Percentiles rank a stretch among this genome's conserved stretches.
phyloP scores from a whole-genome alignment of 2,888 invertebrate species.

The Zootermopsis nevadensis region DNA sequence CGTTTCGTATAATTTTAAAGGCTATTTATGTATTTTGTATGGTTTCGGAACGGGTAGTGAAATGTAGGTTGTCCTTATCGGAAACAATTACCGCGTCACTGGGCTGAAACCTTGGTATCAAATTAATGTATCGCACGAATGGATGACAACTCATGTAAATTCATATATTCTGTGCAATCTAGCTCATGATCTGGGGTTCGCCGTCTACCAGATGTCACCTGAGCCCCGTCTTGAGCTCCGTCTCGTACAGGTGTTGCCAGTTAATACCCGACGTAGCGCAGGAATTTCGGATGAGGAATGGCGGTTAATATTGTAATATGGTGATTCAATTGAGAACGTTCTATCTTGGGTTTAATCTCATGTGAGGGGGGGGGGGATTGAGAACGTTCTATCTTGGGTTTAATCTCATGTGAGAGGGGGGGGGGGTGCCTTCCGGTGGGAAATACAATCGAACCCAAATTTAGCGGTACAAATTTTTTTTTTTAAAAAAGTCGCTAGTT shows the following conservation, averaged over 20 bases:
- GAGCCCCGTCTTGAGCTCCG: slow-evolving; percentile 11
- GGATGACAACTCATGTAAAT: slow-evolving; percentile 42
- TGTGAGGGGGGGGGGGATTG: too few species aligned
- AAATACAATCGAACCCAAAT: too few species aligned
- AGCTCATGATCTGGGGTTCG: not conserved
- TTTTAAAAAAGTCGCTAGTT: too few species aligned
- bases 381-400: too few species aligned
- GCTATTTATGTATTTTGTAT: slow-evolving; percentile 10
- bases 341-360: too few species aligned
- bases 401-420: too few species aligned
- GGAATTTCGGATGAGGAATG: slow-evolving; percentile 17
- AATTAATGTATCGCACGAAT: slow-evolving; percentile 15
- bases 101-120: slow-evolving; percentile 35
- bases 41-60: not conserved
- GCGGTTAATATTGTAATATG: slow-evolving; percentile 17
- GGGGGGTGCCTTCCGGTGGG: too few species aligned
- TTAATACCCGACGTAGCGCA: not conserved
- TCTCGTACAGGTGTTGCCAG: slow-evolving; percentile 24
- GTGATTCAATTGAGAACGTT: not conserved
- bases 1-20: not conserved
- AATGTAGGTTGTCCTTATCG: not conserved
- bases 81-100: slow-evolving; percentile 33
- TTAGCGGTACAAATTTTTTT: too few species aligned
- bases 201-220: slow-evolving; percentile 40
- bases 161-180: slow-evolving; percentile 34